Evolutionary conservation across 2,797 vertebrate species (phyloP), one percentile per base, ranked within the genome.

Genomic region (Rhadinocentrus ornatus): DNA sequence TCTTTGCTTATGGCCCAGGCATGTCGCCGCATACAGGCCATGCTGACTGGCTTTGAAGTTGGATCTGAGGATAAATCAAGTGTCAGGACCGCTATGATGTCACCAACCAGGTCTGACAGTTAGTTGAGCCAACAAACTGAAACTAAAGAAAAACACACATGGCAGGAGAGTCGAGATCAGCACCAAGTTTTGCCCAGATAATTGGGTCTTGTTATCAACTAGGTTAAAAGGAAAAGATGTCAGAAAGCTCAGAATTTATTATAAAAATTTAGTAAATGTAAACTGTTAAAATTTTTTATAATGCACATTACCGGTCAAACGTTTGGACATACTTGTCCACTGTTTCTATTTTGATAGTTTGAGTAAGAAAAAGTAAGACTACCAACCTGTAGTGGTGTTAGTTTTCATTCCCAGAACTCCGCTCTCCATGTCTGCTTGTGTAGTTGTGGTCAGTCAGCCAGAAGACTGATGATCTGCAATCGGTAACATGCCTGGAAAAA

Each of bases 1-100:
- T 93, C 92, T 74, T 57, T 84, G 78, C 86, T 92, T 57, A 88
- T 73, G 35, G 90, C 92, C 89, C 89, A 92, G 62, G 89, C 91
- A 60, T 20, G 80, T 2, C 92, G 88, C 22, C 86, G 81, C 55
- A 82, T 11, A 52, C 20, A 60, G 34, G 91, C 90, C 57, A 79
- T 10, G 41, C 48, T 81, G 75, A 66, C 54, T 1, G 81, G 32
- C 41, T 34, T 74, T 57, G 2, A 48, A 16, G 62, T 53, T 48
- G 62, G 58, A 85, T 85, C 89, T 90, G 59, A 29, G 37, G 44
- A 82, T 70, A 48, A 66, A 72, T 75, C 9, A 52, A 67, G 60
- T 22, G 31, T 64, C 31, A 68, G 26, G 3, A 37, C 32, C 1
- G 8, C 60, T 57, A 16, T 35, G 27, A 74, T 62, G 67, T 69